Evolutionary conservation across 2,888 invertebrate species (phyloP), one percentile per base, ranked within the genome.

Genomic region (Ethmia dodecea): DNA sequence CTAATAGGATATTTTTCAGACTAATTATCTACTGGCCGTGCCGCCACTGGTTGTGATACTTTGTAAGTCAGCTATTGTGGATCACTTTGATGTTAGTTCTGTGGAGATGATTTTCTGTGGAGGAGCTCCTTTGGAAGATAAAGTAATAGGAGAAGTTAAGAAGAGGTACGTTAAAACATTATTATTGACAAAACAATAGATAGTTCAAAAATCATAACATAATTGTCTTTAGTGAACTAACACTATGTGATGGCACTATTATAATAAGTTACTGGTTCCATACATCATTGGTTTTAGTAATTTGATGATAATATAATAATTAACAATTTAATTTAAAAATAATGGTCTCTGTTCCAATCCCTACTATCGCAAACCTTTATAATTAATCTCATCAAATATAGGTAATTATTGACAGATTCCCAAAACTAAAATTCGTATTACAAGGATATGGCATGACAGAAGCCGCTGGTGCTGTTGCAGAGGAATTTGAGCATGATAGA

Each of bases 391-490:
- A n/a, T n/a, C n/a, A n/a, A n/a, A n/a, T n/a, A n/a, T n/a, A n/a
- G n/a, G n/a, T n/a, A n/a, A n/a, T 29, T 10, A 11, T 11, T 29
- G 28, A 37, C 46, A 78, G 78, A 38, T 70, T 71, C 37, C 60
- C 62, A 2, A 57, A 64, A 8, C 40, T 77, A 18, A 52, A 43
- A 30, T 40, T 57, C 16, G 43, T 74, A 3, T 36, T 73, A 27
- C 75, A 79, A 68, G 73, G 70, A 0, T 79, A 75, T 27, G 78
- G 78, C n/a, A 69, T 77, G 70, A 76, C 79, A 12, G 78, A 79
- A 52, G 38, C 64, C 0, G 43, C 67, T 5, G 79, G 78, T 37
- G 55, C 43, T 2, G 10, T 74, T 1, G 65, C 64, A 13, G 51
- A 61, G 37, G 75, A 77, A 36, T 35, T 38, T 2, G 58, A 65